A percentile compares a stretch with the other conserved stretches of the same genome.
Evolutionary conservation across 2,113 vertebrate genomes (phyloP).

Genomic region (Tychaedon coryphoeus): DNA sequence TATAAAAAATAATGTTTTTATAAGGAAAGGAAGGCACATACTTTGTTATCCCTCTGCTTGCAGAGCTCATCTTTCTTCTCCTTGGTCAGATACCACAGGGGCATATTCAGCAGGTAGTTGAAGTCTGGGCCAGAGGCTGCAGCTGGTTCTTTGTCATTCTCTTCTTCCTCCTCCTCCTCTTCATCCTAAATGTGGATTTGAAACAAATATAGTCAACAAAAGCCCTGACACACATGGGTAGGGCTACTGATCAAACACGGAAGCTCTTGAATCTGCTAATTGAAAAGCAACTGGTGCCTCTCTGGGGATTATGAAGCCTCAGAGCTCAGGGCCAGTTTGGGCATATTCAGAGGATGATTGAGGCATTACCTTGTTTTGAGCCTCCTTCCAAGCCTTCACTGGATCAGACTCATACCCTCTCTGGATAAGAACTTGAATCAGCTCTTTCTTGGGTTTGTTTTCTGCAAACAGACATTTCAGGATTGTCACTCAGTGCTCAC

Average conservation of each 20-base stretch:
- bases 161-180: constrained; percentile 64
- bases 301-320: neutral
- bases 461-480: constrained; percentile 74
- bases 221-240: neutral
- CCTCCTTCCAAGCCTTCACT: constrained; percentile 90
- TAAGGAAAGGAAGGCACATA: constrained; percentile 37
- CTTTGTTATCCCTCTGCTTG: constrained; percentile 88
- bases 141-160: constrained; percentile 60
- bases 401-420: constrained; percentile 96
- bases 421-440: constrained; percentile 88
- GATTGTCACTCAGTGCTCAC: neutral
- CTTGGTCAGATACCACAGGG: constrained; percentile 94
- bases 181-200: constrained; percentile 44
- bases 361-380: constrained; percentile 87
- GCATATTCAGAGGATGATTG: neutral
- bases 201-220: neutral
- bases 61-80: constrained; percentile 98
- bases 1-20: neutral
- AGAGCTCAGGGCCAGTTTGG: neutral
- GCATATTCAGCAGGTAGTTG: constrained; percentile 96
- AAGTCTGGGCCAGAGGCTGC: constrained; percentile 84
- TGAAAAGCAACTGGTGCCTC: neutral
- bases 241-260: neutral
- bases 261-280: neutral
- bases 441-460: constrained; percentile 97